Evolutionary conservation across 1,140 invertebrate genomes (phyloP).

Genomic region (Drosophila cardini): DNA sequence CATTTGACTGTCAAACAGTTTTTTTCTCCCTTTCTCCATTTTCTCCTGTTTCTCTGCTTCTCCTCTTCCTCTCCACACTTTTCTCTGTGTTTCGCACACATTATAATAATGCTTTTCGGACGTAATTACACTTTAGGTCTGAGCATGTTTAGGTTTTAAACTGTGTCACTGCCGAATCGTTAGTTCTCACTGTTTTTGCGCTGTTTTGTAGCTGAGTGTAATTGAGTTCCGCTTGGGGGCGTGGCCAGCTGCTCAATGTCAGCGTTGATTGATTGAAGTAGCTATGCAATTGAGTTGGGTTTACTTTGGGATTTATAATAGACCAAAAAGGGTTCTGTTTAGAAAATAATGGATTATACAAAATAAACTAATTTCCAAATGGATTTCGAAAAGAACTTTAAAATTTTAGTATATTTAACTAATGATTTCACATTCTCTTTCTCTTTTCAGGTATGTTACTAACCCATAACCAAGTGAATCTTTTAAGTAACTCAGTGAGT

Average conservation of each 20-base stretch:
- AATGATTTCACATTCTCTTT: conserved; percentile 23
- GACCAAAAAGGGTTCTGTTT: conserved; percentile 1
- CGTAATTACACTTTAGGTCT: conserved; percentile 58
- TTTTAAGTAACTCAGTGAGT: background rate
- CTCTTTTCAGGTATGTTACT: conserved; percentile 42
- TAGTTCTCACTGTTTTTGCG: conserved; percentile 14
- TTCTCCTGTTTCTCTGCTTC: background rate
- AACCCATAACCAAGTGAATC: background rate
- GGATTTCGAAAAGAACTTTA: background rate
- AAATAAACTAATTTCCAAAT: conserved; percentile 31
- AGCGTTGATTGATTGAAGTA: conserved; percentile 48
- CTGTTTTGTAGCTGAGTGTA: conserved; percentile 14
- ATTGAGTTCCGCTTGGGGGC: conserved; percentile 31
- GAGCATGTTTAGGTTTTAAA: conserved; percentile 59
- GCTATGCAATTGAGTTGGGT: conserved; percentile 10
- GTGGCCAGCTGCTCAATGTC: conserved; percentile 31
- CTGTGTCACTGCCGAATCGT: conserved; percentile 40
- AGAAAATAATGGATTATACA: conserved; percentile 17
- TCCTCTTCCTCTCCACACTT: background rate
- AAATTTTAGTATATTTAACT: conserved; percentile 20
- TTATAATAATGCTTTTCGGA: conserved; percentile 61
- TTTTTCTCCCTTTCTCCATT: conserved; percentile 2
- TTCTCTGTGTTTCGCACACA: conserved; percentile 24
- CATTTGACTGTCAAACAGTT: conserved; percentile 52
- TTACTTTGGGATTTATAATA: conserved; percentile 1